Base-by-base conservation (phyloP, 2,113 vertebrate species). In the Sylvilagus bachmani region DNA sequence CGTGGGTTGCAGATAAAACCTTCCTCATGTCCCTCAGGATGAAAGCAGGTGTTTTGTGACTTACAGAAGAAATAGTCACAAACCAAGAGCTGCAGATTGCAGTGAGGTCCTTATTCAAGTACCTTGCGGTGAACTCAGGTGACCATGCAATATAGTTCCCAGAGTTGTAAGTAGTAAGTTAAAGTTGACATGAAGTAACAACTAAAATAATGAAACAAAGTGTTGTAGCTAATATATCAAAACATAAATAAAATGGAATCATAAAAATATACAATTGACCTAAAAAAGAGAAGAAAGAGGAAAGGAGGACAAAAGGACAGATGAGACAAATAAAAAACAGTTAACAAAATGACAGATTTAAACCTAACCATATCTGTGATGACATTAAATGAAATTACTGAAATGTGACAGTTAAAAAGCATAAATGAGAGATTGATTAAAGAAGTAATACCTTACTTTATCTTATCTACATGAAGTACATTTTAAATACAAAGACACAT, bases 401-500 rank as follows among this genome's bases (percentile, higher is more conserved):
- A 91, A 69, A 51, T 70, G 53, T 16, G 31, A 51, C 51, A 82
- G 79, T 29, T 21, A 64, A 77, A 78, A 66, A 33, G 64, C 53
- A 78, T 14, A 75, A 33, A 64, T 24, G 11, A 64, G n/a, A 58
- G 11, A 66, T 5, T 89, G 14, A 62, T 55, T 69, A 55, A 95
- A 69, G 25, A 95, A 69, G 25, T 10, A 64, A 58, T 12, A 71
- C n/a, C 17, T 8, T 33, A 38, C 25, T 74, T 81, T 90, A 73
- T 81, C 33, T 14, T 67, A 8, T 17, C 22, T 55, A 33, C 16
- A 25, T 51, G 31, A 80, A 67, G 66, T 14, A 79, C 73, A 79
- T 78, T 78, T 92, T 83, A 92, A 88, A 70, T 83, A 49, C 29
- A 81, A 53, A 67, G 25, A 53, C 25, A 73, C 38, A 88, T 31